These are phyloP conservation scores for Penaeus chinensis DNA, from an alignment of 1,140 invertebrate genomes.

Conservation along the genomic window DNA sequence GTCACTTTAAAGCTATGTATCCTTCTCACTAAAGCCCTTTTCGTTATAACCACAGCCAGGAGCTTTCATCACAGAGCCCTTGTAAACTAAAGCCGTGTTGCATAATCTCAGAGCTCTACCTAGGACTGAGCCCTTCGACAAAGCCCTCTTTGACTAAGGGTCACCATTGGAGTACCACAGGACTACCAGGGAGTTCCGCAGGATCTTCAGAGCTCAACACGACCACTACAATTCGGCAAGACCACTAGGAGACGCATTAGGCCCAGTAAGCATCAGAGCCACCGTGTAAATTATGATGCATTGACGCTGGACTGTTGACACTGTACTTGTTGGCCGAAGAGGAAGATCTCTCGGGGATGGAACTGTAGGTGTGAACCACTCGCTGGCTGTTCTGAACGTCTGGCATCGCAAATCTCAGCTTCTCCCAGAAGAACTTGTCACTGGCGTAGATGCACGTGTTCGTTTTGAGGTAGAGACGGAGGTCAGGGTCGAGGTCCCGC, in stretches of 20 bases:
- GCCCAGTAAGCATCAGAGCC: conserved; percentile 62
- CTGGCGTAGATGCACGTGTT: conserved; percentile 91
- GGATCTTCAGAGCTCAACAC: conserved; percentile 2
- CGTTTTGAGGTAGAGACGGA: conserved; percentile 88
- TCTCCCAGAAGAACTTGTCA: conserved; percentile 94
- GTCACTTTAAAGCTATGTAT: conserved; percentile 39
- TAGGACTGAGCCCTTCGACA: background rate
- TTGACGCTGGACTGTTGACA: conserved; percentile 53
- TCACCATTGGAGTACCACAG: no score
- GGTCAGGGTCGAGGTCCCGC: conserved; percentile 88
- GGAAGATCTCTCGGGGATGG: conserved; percentile 51
- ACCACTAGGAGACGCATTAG: conserved; percentile 34
- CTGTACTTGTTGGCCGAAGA: conserved; percentile 57
- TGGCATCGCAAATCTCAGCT: conserved; percentile 74
- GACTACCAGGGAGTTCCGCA: background rate
- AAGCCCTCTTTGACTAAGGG: no score
- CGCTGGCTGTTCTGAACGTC: conserved; percentile 45
- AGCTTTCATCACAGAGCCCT: conserved; percentile 16
- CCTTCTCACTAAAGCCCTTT: conserved; percentile 7
- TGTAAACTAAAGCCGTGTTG: background rate
- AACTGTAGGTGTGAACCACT: conserved; percentile 54
- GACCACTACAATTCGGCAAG: background rate
- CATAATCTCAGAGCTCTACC: conserved; percentile 22
- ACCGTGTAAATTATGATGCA: conserved; percentile 53
- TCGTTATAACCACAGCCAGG: background rate